Evolutionary conservation across 2,113 vertebrate genomes (phyloP), one percentile per base, ranked within the genome.

Genomic region (Gila orcuttii): DNA sequence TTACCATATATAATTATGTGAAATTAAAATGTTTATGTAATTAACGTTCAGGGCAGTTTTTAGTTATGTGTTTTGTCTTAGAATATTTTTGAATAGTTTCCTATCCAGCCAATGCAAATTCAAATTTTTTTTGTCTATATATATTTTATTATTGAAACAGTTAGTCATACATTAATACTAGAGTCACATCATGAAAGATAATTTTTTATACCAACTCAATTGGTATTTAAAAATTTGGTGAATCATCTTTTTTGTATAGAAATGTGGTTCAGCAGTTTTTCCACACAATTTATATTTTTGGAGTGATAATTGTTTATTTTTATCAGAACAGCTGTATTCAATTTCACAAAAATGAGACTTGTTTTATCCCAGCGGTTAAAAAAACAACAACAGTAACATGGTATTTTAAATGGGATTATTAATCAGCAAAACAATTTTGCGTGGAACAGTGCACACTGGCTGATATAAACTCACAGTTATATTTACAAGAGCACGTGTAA

Each of bases 281-380:
- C 47, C 50, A 77, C 42, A 79, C n/a, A 83, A 75, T 31, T 25
- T 81, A 33, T 52, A 57, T 81, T 89, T 84, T 82, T 83, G 52
- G 57, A 82, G 78, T 86, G 85, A 86, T 82, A 89, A 33, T 62
- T 84, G 33, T 89, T 87, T 89, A 85, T 89, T 89, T 66, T 62
- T 52, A 81, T 60, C 85, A 89, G 77, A 86, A 31, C 84, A 86
- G 59, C 62, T 89, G 88, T 84, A 87, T 84, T 81, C 76, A 79
- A 83, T 86, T 60, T 86, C 86, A 89, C 77, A 88, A 86, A 79
- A 88, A 50, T 80, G 75, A 55, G 77, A 39, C 55, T 39, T 45
- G 59, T 71, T 71, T 42, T 77, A 50, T 60, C 75, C 69, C 74
- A 79, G 52, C 64, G 11, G 57, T 79, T 42, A 76, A 79, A 86